A percentile compares a stretch with the other conserved stretches of the same genome.
These are phyloP conservation scores for Anastrepha ludens DNA, from an alignment of 1,140 invertebrate species.

Conservation along the genomic window DNA sequence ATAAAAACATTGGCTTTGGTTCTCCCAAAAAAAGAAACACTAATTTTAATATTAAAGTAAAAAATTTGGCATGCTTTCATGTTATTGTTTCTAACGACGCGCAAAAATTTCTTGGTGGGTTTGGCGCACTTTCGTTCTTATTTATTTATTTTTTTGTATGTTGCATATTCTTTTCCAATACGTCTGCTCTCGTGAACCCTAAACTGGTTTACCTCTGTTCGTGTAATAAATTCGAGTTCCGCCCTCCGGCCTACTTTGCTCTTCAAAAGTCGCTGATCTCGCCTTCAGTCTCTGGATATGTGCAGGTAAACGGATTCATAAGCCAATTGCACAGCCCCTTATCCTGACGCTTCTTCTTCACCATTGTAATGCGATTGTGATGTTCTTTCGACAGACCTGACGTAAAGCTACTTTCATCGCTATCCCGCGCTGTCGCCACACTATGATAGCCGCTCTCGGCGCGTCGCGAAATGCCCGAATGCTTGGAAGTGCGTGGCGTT, in stretches of 20 bases:
- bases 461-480: conserved; percentile 83
- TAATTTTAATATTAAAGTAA: conserved; percentile 52
- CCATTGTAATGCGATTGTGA: conserved; percentile 78
- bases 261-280: conserved; percentile 79
- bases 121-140: conserved; percentile 2
- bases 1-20: conserved; percentile 38
- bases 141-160: neutral
- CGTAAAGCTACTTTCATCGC: conserved; percentile 88
- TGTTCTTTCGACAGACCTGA: conserved; percentile 83
- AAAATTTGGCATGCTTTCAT: conserved; percentile 55
- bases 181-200: neutral
- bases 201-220: neutral
- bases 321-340: conserved; percentile 71
- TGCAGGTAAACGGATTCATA: conserved; percentile 82
- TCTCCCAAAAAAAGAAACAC: neutral
- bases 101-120: conserved; percentile 35
- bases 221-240: conserved; percentile 32
- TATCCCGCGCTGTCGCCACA: conserved; percentile 84
- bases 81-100: conserved; percentile 41
- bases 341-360: conserved; percentile 70
- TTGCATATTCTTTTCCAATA: no score
- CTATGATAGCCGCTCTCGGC: conserved; percentile 93
- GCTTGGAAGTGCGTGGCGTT: conserved; percentile 85
- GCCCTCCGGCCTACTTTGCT: neutral
- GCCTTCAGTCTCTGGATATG: conserved; percentile 81